These are phyloP conservation scores for Rhogogaster chlorosoma DNA, from an alignment of 2,888 invertebrate species.

Conservation along the genomic window DNA sequence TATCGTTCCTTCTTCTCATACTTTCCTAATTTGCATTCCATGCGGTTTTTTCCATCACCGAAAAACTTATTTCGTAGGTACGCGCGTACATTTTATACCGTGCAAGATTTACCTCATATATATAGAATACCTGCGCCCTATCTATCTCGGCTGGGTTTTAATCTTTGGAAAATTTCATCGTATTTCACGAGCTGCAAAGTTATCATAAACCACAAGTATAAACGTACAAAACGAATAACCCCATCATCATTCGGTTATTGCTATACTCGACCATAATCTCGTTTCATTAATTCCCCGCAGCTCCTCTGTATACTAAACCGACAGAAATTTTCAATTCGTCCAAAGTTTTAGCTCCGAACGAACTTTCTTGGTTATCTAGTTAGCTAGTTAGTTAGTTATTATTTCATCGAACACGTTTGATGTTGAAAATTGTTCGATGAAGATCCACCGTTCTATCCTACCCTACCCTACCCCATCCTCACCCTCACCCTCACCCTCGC, in stretches of 20 bases:
- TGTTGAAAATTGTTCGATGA: conserved; percentile 11
- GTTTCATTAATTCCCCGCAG: not conserved
- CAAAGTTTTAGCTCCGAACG: not conserved
- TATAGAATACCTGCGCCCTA: not conserved
- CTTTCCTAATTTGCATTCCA: conserved; percentile 3
- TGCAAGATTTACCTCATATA: not conserved
- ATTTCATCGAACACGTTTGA: not conserved
- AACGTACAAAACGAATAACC: not conserved
- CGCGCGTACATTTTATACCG: not conserved
- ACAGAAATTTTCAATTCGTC: not conserved
- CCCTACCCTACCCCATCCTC: not conserved
- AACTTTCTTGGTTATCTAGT: not conserved
- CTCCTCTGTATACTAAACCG: not conserved
- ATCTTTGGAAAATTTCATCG: not conserved
- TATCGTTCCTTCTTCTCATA: not conserved
- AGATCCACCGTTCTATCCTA: not conserved
- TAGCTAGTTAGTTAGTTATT: not conserved
- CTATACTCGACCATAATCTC: not conserved
- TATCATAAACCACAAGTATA: not conserved
- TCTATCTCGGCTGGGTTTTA: not conserved
- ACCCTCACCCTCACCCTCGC: not conserved
- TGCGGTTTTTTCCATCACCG: not conserved
- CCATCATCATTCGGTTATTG: conserved; percentile 7
- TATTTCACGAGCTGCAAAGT: not conserved
- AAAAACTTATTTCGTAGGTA: not conserved